Evolutionary conservation across 2,888 invertebrate genomes (phyloP).

Genomic region (Heliconius charithonia): DNA sequence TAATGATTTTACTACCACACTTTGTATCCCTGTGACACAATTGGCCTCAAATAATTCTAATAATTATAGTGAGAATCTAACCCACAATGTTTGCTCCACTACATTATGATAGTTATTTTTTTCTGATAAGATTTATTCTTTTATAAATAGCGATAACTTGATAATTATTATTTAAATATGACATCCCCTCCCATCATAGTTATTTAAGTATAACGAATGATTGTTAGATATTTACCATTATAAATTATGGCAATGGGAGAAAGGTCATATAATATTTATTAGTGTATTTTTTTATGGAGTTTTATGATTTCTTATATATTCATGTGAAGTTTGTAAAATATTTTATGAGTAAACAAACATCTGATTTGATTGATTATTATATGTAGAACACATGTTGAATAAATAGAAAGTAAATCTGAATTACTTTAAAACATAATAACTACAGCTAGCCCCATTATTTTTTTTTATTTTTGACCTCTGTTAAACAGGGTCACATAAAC

Average conservation of each 20-base stretch:
- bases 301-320: neutral
- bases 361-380: neutral
- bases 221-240: conserved; percentile 18
- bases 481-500: too few species aligned
- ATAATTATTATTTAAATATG: neutral
- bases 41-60: too few species aligned
- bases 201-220: conserved; percentile 16
- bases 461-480: too few species aligned
- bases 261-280: neutral
- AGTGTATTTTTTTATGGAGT: neutral
- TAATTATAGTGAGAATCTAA: too few species aligned
- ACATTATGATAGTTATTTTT: too few species aligned
- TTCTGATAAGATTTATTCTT: neutral
- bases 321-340: neutral
- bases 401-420: too few species aligned
- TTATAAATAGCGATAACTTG: neutral
- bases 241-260: neutral
- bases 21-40: too few species aligned
- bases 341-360: neutral
- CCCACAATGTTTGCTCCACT: neutral
- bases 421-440: too few species aligned
- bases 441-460: too few species aligned
- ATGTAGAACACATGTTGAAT: too few species aligned
- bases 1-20: too few species aligned
- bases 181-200: neutral